Evolutionary conservation across 2,113 vertebrate species (phyloP).

Genomic region (Callaeas wilsoni): DNA sequence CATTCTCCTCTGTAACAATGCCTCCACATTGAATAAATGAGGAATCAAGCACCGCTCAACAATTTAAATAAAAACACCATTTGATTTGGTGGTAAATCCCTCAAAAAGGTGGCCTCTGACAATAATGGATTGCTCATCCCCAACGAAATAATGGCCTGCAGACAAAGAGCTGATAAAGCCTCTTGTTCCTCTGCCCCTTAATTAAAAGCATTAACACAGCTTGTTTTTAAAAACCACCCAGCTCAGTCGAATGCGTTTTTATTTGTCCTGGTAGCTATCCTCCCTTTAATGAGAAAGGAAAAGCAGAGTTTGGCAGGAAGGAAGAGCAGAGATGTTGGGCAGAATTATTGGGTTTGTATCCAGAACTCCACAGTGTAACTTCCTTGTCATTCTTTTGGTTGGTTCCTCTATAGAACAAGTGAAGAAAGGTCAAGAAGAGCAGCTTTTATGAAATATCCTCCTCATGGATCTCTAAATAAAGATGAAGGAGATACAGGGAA

Average conservation of each 20-base stretch:
- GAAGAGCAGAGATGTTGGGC: not conserved
- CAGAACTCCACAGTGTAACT: not conserved
- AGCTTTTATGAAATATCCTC: constrained; percentile 48
- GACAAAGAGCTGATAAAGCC: constrained; percentile 53
- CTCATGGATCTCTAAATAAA: constrained; percentile 45
- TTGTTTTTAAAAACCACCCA: constrained; percentile 42
- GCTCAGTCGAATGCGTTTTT: constrained; percentile 22
- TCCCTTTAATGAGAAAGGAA: not conserved
- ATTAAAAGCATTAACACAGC: constrained; percentile 52
- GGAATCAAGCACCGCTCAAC: not conserved
- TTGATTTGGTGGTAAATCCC: constrained; percentile 48
- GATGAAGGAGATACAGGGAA: constrained; percentile 7
- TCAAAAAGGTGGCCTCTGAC: constrained; percentile 35
- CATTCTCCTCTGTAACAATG: constrained; percentile 20
- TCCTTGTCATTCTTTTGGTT: not conserved
- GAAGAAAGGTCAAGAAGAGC: constrained; percentile 22
- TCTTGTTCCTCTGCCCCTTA: constrained; percentile 48
- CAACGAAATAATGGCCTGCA: constrained; percentile 12
- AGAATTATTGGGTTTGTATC: not conserved
- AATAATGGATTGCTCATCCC: constrained; percentile 30
- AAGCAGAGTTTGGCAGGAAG: constrained; percentile 12
- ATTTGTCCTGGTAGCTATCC: not conserved
- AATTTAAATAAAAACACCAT: constrained; percentile 26
- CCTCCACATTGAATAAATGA: not conserved
- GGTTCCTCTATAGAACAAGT: constrained; percentile 12